Evolutionary conservation across 2,888 invertebrate genomes (phyloP), one percentile per base, ranked within the genome.

Genomic region (Fabriciana adippe): DNA sequence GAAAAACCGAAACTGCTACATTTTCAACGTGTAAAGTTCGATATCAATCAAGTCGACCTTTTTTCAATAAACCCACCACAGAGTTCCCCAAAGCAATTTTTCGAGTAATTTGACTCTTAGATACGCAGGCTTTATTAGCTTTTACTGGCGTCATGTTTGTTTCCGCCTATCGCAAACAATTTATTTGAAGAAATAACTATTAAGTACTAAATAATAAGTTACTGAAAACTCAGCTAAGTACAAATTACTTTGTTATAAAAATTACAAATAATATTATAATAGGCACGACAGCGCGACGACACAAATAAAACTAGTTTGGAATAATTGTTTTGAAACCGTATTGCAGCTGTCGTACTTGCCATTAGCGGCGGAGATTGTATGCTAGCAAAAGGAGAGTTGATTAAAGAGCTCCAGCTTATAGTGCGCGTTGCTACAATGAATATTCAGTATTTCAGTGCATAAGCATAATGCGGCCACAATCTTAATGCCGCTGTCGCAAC

Each of bases 31-130:
- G 90, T 87, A 88, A 91, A 91, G 86, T 90, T 88, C 84, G 85
- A 85, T 90, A 92, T 91, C 89, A 92, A 92, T 92, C 90, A 90
- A 87, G 85, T 76, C 83, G 86, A 85, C 89, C 89, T 88, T 91
- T 91, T 90, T 92, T 90, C 90, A 91, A 92, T 91, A 88, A 88
- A 81, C 85, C 82, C 83, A 86, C 88, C 86, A 82, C 85, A 84
- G 82, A 81, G 81, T 83, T 86, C 79, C 81, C 78, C 72, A 76
- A 82, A 81, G 80, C 85, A 86, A 88, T 89, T 88, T 90, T 89
- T 87, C 86, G 82, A 84, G 86, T 88, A 86, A 89, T 90, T 90
- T 88, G 81, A 81, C 79, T 81, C 78, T 81, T 78, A 83, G 81
- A 84, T 82, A 78, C 81, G 74, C 73, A 77, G 79, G 79, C 79